Conservation (phyloP, 2,113 vertebrate genomes). For the Drymodes brunneopygia region DNA sequence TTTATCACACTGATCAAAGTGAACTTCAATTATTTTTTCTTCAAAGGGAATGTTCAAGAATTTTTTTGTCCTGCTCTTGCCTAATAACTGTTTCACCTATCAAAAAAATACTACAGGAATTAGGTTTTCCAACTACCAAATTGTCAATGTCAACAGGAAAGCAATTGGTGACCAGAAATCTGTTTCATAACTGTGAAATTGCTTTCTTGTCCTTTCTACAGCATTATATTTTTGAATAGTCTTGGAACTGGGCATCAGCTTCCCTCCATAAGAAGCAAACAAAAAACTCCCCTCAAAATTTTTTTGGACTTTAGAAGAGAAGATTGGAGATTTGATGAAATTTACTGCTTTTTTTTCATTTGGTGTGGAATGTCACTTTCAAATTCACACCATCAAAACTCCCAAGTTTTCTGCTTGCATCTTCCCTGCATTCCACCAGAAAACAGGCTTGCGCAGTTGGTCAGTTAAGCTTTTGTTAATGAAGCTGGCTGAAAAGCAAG, state of each 20-base stretch:
- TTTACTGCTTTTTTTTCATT: background rate
- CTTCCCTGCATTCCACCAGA: background rate
- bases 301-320: background rate
- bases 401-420: background rate
- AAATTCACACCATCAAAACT: background rate
- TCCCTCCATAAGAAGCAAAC: background rate
- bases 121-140: background rate
- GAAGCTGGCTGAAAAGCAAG: background rate
- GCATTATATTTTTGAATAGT: background rate
- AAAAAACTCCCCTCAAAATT: background rate
- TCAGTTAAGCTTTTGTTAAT: background rate
- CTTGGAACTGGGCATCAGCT: background rate
- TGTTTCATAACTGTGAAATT: background rate
- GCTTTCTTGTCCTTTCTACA: background rate
- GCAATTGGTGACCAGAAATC: background rate
- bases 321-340: background rate
- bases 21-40: background rate
- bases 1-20: background rate
- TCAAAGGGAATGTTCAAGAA: background rate
- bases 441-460: background rate
- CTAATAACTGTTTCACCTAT: background rate
- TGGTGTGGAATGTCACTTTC: background rate
- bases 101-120: background rate
- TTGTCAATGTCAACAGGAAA: background rate
- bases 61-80: background rate